phyloP scores from a whole-genome alignment of 1,140 invertebrate genomes.

The Hyposmocoma kahamanoa region DNA sequence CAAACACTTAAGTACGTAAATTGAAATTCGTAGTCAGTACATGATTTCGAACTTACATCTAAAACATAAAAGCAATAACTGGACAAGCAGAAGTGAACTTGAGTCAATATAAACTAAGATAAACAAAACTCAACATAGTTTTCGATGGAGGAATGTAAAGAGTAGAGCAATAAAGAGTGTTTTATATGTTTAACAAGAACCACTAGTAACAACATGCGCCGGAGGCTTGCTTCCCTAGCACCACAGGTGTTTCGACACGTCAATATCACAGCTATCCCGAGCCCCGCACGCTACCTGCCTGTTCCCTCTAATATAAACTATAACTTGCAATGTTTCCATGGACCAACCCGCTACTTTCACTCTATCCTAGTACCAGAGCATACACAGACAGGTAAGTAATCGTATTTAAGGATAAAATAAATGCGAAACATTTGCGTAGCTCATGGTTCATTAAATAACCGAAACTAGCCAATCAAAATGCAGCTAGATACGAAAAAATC shows the following conservation, averaged over 20 bases:
- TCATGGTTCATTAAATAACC: too few species aligned
- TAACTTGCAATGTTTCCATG: too few species aligned
- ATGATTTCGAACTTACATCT: constrained; percentile 50
- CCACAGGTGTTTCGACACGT: constrained; percentile 46
- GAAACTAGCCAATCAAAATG: too few species aligned
- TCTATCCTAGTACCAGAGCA: too few species aligned
- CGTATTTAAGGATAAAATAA: too few species aligned
- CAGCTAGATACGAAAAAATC: too few species aligned
- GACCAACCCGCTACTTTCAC: too few species aligned
- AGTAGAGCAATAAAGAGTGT: constrained; percentile 58
- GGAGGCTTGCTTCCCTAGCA: constrained; percentile 55
- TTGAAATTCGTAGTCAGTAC: constrained; percentile 52
- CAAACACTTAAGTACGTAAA: constrained; percentile 63
- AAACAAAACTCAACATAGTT: constrained; percentile 69
- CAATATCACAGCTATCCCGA: constrained; percentile 41
- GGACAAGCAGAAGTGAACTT: constrained; percentile 51
- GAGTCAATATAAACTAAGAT: constrained; percentile 58
- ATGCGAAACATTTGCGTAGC: too few species aligned
- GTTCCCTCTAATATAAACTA: too few species aligned
- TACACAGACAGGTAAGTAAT: too few species aligned
- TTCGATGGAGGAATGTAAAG: constrained; percentile 69
- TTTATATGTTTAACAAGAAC: constrained; percentile 47
- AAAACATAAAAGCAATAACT: constrained; percentile 54
- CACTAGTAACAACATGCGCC: constrained; percentile 52
- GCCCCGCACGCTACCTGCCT: background rate